Base-by-base conservation (phyloP, 1,140 invertebrate species). In the Lordiphosa collinella region DNA sequence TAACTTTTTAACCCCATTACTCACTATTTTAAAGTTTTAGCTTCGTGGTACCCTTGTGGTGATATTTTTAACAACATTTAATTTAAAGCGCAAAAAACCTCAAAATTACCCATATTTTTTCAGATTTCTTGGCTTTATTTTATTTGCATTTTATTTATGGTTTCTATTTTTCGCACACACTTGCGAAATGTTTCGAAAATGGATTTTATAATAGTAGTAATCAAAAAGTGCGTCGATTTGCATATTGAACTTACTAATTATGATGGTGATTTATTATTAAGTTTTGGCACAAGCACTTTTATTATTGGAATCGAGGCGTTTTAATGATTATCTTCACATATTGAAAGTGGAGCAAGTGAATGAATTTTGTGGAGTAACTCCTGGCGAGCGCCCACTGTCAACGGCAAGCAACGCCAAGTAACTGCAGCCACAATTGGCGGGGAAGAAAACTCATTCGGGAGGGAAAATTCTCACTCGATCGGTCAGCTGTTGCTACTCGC, bases 231-330 rank as follows among this genome's bases (percentile, higher is more conserved):
- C 3, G 14, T 65, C 41, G 14, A 61, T 53, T 22, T 14, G 44
- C 52, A 54, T 52, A 76, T 64, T 76, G 10, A 76, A 71, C 71
- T 84, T 82, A 84, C 61, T 72, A 67, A 84, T 82, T 82, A 63
- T 62, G 32, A 63, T 59, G 32, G 14, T 12, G 22, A 44, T 44
- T 44, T 31, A 44, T 44, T 13, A 44, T 58, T 65, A 12, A 29
- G 44, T 32, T 31, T 36, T 36, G 36, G 16, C 32, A 34, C 31
- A 5, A 41, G 48, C 25, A 25, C 37, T 49, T 43, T 65, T 56
- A 9, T 52, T 14, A 29, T 14, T 14, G 10, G 10, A 18, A 2
- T 36, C 7, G 6, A 48, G 25, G 11, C 29, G 22, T 1, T 29
- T 22, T 22, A 22, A 31, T 29, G 11, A 8, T 22, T 44, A 1